phyloP scores from a whole-genome alignment of 2,888 invertebrate species.

The Tridacna gigas region DNA sequence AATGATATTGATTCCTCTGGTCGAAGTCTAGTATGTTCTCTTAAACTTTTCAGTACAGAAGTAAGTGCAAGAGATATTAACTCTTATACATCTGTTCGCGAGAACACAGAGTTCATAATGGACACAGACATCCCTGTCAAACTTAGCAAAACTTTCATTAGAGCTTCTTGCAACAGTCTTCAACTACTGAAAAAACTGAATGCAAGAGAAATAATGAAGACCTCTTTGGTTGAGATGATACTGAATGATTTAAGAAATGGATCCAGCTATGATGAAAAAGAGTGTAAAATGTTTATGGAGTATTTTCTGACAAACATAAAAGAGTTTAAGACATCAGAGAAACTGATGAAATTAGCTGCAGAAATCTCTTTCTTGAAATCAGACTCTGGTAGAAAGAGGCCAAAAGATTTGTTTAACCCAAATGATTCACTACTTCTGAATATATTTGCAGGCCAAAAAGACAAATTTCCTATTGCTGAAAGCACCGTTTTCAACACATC shows the following conservation, averaged over 20 bases:
- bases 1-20: neutral
- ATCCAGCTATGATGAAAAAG: neutral
- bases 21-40: neutral
- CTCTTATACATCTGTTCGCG: neutral
- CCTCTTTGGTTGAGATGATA: neutral
- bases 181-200: slow-evolving; percentile 4
- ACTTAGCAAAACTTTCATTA: slow-evolving; percentile 5
- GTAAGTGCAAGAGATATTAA: neutral
- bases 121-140: neutral
- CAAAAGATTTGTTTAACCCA: slow-evolving; percentile 54
- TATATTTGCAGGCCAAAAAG: slow-evolving; percentile 30
- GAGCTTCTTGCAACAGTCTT: neutral
- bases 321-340: neutral
- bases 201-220: neutral
- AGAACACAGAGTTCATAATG: neutral
- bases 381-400: slow-evolving; percentile 11
- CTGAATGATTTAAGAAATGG: neutral
- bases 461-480: neutral
- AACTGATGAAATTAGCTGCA: slow-evolving; percentile 19
- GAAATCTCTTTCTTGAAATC: slow-evolving; percentile 13
- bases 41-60: neutral
- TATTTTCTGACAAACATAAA: slow-evolving; percentile 36
- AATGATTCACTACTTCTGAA: slow-evolving; percentile 19
- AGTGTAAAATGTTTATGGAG: slow-evolving; percentile 42
- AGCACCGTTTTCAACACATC: neutral